Evolutionary conservation across 1,140 invertebrate species (phyloP).

Genomic region (Drosophila dunni): DNA sequence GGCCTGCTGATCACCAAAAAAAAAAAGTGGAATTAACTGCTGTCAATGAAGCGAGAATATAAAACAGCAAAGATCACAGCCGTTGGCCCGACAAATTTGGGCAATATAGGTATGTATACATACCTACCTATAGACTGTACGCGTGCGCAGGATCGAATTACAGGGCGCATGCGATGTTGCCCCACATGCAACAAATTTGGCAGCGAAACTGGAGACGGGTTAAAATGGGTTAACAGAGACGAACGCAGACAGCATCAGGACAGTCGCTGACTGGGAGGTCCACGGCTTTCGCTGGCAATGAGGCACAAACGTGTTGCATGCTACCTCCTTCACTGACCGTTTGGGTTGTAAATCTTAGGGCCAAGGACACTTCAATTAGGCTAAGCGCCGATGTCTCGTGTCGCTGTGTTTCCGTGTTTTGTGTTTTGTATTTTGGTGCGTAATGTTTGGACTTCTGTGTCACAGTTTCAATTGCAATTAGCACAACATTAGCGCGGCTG

Average conservation of each 20-base stretch:
- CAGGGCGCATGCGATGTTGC: slow-evolving; percentile 54
- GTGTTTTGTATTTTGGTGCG: not conserved
- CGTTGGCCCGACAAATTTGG: slow-evolving; percentile 52
- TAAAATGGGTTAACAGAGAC: slow-evolving; percentile 17
- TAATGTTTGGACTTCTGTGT: slow-evolving; percentile 46
- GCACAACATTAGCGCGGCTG: slow-evolving; percentile 78
- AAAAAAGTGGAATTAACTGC: slow-evolving; percentile 18
- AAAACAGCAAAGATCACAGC: slow-evolving; percentile 69
- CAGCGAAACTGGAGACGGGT: slow-evolving; percentile 36
- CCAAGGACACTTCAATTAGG: slow-evolving; percentile 75
- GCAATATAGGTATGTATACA: not conserved
- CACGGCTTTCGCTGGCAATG: slow-evolving; percentile 56
- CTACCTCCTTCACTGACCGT: slow-evolving; percentile 30
- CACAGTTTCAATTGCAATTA: slow-evolving; percentile 68
- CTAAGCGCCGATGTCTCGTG: slow-evolving; percentile 64
- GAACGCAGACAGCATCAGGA: slow-evolving; percentile 43
- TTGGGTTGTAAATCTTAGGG: slow-evolving; percentile 48
- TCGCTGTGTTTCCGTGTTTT: slow-evolving; percentile 11
- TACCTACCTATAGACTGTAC: slow-evolving; percentile 41
- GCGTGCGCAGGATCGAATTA: slow-evolving; percentile 64
- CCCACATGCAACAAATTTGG: slow-evolving; percentile 24
- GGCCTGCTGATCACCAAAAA: slow-evolving; percentile 19
- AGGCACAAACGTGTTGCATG: slow-evolving; percentile 18
- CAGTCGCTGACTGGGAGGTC: slow-evolving; percentile 55
- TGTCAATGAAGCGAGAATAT: slow-evolving; percentile 40